Evolutionary conservation across 2,888 invertebrate species (phyloP), one percentile per base, ranked within the genome.

Genomic region (Chloroclystis v-ata): DNA sequence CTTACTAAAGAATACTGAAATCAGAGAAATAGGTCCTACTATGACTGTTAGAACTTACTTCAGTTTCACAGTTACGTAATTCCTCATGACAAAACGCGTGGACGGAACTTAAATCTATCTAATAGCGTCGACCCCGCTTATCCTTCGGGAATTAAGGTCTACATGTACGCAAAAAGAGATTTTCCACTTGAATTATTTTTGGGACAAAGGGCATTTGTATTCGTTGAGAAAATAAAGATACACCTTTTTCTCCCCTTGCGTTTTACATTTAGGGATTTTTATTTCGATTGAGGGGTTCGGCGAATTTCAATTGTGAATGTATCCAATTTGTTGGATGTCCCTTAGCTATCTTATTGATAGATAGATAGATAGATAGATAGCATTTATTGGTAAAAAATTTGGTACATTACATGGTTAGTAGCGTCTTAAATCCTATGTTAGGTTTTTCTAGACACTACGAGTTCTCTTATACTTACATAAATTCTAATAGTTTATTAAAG

Each of bases 121-220:
- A 56, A 55, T 50, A 50, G 45, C 50, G 32, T 51, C 39, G 54
- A 54, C 56, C 50, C 54, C 43, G 47, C 39, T 45, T 44, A 52
- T 54, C 56, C 57, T 50, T 28, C 10, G 30, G 50, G 56, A 56
- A 54, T 56, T 52, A 58, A 49, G 48, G 45, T 39, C 49, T 46
- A 47, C 46, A 39, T 49, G 37, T 45, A 56, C 49, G 52, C 52
- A 58, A 54, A 58, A 58, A 58, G 52, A 58, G 50, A 56, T 56
- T 56, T 58, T 56, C 56, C 47, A 52, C 52, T 56, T 56, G 58
- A 58, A 56, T 56, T 54, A 56, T 56, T 47, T 28, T 47, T 38
- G 52, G 52, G 52, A 52, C 50, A 56, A 43, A 49, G 38, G 54
- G 47, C 54, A 56, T 56, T 56, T 50, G 53, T 58, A 57, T 57